These are phyloP conservation scores for Cerastis rubricosa DNA, from an alignment of 2,888 invertebrate genomes.

Conservation along the genomic window DNA sequence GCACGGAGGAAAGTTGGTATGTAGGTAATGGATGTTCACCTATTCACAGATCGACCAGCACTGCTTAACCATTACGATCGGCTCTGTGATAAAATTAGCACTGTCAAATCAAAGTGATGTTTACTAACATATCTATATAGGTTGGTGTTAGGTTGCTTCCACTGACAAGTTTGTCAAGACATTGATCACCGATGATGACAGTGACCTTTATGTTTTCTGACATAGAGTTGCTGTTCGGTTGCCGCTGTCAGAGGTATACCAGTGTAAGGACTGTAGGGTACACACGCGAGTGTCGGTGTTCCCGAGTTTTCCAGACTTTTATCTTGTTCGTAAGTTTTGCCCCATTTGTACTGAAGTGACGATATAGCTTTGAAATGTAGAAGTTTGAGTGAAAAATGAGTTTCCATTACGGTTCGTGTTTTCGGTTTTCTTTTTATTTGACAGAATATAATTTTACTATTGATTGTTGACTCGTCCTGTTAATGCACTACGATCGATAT, in stretches of 20 bases:
- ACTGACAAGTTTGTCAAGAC: neutral
- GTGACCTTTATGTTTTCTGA: neutral
- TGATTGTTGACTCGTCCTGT: neutral
- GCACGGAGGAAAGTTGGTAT: neutral
- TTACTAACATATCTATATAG: neutral
- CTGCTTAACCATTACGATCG: neutral
- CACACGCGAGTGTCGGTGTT: conserved; percentile 29
- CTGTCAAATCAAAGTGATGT: neutral
- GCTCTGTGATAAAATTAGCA: neutral
- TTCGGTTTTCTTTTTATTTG: neutral
- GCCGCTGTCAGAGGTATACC: neutral
- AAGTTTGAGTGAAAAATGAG: neutral
- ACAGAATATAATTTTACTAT: neutral
- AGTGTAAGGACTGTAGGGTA: conserved; percentile 2
- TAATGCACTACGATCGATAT: neutral
- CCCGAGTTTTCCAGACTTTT: conserved; percentile 42
- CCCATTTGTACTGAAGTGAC: conserved; percentile 28
- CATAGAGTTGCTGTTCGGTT: neutral
- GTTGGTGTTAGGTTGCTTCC: neutral
- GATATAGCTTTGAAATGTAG: conserved; percentile 8
- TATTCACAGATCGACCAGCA: neutral
- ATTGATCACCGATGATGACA: too few species aligned
- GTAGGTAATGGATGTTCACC: neutral
- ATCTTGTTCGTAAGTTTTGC: conserved; percentile 45
- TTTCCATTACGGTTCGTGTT: neutral